These are phyloP conservation scores for Germaria angustata DNA, from an alignment of 2,888 invertebrate genomes.

Conservation along the genomic window DNA sequence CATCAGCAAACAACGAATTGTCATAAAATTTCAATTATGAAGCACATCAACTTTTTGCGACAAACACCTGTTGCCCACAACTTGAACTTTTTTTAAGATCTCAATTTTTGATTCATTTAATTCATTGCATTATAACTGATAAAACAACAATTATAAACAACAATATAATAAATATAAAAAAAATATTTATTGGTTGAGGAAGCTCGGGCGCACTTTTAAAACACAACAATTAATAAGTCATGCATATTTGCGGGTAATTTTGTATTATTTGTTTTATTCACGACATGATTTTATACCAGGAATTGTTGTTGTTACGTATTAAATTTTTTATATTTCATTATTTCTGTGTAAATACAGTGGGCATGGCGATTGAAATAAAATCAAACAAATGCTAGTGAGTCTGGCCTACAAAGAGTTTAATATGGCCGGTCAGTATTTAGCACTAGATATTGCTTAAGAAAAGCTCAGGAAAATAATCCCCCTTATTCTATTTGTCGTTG, in stretches of 20 bases:
- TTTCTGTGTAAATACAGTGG: background rate
- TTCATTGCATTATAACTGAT: background rate
- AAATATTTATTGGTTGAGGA: background rate
- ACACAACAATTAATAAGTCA: conserved; percentile 15
- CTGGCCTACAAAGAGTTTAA: too few relatives aligned
- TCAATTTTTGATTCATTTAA: background rate
- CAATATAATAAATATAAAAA: too few relatives aligned
- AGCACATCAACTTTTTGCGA: background rate
- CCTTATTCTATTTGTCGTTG: too few relatives aligned
- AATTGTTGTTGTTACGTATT: background rate
- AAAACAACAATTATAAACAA: background rate
- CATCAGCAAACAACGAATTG: background rate
- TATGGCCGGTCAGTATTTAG: too few relatives aligned
- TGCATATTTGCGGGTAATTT: conserved; percentile 10
- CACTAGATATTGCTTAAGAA: too few relatives aligned
- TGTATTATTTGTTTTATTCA: background rate
- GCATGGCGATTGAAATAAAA: background rate
- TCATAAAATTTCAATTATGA: conserved; percentile 3
- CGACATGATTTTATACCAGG: background rate
- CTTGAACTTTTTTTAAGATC: background rate
- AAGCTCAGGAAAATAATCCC: too few relatives aligned
- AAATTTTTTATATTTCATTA: background rate
- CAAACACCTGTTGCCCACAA: conserved; percentile 32
- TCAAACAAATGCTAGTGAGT: too few relatives aligned
- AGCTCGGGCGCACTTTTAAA: background rate